Evolutionary conservation across 2,113 vertebrate genomes (phyloP).

Genomic region (Periophthalmus modestus): DNA sequence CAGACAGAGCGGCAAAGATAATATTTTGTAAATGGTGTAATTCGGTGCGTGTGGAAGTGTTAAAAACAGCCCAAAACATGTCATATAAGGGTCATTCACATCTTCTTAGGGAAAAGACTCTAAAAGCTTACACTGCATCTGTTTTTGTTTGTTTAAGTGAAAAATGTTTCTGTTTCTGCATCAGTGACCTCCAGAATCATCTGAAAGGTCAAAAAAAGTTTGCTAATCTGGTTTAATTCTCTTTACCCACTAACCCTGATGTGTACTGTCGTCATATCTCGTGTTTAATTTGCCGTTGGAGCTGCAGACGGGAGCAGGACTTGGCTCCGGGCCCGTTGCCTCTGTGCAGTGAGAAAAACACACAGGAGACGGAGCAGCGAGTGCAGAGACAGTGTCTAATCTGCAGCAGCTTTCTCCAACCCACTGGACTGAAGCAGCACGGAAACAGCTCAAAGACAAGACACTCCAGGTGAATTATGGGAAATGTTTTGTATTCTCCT

Average conservation of each 20-base stretch:
- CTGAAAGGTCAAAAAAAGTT: too few relatives aligned
- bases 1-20: neutral
- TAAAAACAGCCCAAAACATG: too few relatives aligned
- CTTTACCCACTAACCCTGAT: neutral
- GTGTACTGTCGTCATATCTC: neutral
- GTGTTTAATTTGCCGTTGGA: neutral
- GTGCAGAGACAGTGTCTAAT: neutral
- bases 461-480: neutral
- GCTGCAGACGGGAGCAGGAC: neutral
- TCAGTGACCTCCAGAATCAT: too few relatives aligned
- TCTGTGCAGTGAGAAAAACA: neutral
- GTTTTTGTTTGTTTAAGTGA: too few relatives aligned
- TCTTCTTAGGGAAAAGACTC: too few relatives aligned
- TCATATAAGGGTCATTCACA: too few relatives aligned
- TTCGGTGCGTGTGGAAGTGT: too few relatives aligned
- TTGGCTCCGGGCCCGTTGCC: neutral
- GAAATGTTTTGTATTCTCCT: neutral
- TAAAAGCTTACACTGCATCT: too few relatives aligned
- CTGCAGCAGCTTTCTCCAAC: constrained; percentile 3
- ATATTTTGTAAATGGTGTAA: too few relatives aligned
- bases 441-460: neutral
- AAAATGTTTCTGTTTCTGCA: too few relatives aligned
- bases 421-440: neutral
- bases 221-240: too few relatives aligned
- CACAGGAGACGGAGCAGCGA: neutral